Conservation (phyloP, 2,888 invertebrate genomes). For the Tachystola acroxantha region DNA sequence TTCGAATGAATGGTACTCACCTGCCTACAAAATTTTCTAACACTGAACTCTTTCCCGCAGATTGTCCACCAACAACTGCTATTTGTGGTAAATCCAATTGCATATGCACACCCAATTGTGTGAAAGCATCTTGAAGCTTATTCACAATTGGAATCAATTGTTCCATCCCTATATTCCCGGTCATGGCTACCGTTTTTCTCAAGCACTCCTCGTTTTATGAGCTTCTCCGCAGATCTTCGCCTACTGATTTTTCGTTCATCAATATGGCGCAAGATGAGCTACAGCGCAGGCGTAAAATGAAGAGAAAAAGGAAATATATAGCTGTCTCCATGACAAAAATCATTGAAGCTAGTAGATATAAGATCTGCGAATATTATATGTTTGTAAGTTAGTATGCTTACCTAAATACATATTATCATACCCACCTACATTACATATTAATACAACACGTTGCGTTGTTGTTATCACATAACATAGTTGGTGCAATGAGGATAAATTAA, state of each 20-base stretch:
- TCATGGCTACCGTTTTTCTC: conserved; percentile 71
- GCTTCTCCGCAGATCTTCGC: conserved; percentile 65
- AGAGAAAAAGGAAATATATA: conserved; percentile 27
- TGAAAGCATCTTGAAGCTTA: conserved; percentile 99
- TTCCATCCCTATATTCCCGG: conserved; percentile 95
- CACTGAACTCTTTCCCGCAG: conserved; percentile 99
- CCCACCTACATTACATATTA: too few species aligned
- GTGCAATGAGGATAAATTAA: too few species aligned
- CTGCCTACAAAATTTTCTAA: conserved; percentile 99
- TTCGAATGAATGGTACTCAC: too few species aligned
- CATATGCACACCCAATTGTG: conserved; percentile 98
- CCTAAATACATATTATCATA: too few species aligned
- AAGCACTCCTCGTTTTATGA: conserved; percentile 61
- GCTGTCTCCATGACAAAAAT: conserved; percentile 17
- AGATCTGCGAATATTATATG: too few species aligned
- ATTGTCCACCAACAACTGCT: conserved; percentile 99
- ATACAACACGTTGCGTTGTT: too few species aligned
- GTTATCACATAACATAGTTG: too few species aligned
- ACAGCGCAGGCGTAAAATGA: conserved; percentile 60
- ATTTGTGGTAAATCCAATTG: conserved; percentile 99
- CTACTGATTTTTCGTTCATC: conserved; percentile 72
- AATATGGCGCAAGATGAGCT: conserved; percentile 46
- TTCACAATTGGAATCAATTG: conserved; percentile 99
- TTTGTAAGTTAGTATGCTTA: too few species aligned
- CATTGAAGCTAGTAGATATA: conserved; percentile 5